Evolutionary conservation across 2,797 vertebrate species (phyloP), one percentile per base, ranked within the genome.

Genomic region (Oreochromis mossambicus): DNA sequence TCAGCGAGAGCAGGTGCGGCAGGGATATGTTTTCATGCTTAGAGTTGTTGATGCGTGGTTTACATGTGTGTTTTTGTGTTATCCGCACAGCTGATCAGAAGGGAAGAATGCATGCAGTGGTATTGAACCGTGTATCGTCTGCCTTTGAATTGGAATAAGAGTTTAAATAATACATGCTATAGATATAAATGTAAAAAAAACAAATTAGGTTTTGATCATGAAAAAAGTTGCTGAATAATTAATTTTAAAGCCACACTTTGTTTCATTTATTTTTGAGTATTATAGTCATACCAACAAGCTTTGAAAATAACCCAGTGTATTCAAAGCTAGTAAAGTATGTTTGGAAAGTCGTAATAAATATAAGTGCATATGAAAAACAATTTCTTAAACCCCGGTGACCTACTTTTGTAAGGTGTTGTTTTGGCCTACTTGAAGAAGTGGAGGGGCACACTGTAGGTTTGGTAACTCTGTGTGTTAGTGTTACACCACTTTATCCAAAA

Each of bases 391-490:
- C 66, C 21, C 7, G 38, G 4, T 70, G 38, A 43, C 13, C 13
- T 10, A 46, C 8, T 26, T 24, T 24, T 61, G 29, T 11, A 70
- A 70, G 4, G 58, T 63, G 32, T 61, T n/a, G 0, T 61, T 24
- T 24, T 61, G 29, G n/a, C 51, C n/a, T 61, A 10, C 2, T 34
- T 19, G 15, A 19, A 34, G 56, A 61, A 8, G 38, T 68, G 15
- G 13, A 13, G 1, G 0, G 0, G 63, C 63, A 68, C 34, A 9
- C 38, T 68, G 38, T 68, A 68, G 38, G n/a, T 43, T 46, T 29
- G 21, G 0, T 0, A 11, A 2, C 41, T 17, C 11, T 11, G 21
- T 70, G 8, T 43, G 3, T 70, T 26, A 0, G 21, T 43, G 8
- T 70, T 46, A 46, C 21, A 46, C 0, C 14, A 29, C 66, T 46